Percentiles rank a stretch among this genome's conserved stretches.
These are phyloP conservation scores for Fregata magnificens DNA, from an alignment of 2,113 vertebrate genomes.

Conservation along the genomic window DNA sequence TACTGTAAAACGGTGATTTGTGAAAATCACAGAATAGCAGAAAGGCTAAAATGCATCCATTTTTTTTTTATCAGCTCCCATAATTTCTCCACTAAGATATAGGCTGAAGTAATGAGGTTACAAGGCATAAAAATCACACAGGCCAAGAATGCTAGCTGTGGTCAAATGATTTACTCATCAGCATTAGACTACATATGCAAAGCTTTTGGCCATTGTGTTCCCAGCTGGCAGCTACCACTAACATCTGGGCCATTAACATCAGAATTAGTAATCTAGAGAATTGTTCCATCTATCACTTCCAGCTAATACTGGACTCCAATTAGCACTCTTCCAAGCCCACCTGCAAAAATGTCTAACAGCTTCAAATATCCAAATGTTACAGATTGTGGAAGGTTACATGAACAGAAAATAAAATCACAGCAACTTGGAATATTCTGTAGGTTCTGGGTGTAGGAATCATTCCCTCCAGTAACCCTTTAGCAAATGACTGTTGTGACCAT, in stretches of 20 bases:
- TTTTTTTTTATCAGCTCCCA: not conserved
- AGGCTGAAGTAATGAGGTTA: slow-evolving; percentile 42
- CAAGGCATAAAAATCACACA: slow-evolving; percentile 15
- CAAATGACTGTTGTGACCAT: not conserved
- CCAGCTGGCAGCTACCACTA: slow-evolving; percentile 75
- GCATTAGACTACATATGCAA: slow-evolving; percentile 64
- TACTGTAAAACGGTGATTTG: not conserved
- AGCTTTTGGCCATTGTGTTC: slow-evolving; percentile 73
- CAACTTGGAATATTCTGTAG: not conserved
- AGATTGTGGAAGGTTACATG: not conserved
- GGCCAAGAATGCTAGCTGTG: slow-evolving; percentile 58
- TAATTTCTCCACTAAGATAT: slow-evolving; percentile 2
- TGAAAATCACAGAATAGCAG: not conserved
- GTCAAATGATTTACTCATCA: slow-evolving; percentile 71
- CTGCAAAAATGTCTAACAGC: slow-evolving; percentile 61
- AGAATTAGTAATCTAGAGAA: slow-evolving; percentile 79
- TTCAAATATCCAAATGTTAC: slow-evolving; percentile 10
- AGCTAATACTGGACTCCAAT: slow-evolving; percentile 71
- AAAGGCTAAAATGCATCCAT: not conserved
- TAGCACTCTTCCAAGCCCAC: slow-evolving; percentile 67
- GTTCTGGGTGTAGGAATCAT: not conserved
- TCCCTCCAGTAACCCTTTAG: not conserved
- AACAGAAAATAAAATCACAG: not conserved
- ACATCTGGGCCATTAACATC: slow-evolving; percentile 80
- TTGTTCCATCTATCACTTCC: slow-evolving; percentile 70